Base-by-base conservation (phyloP, 2,888 invertebrate species). In the Torymus tubicola region DNA sequence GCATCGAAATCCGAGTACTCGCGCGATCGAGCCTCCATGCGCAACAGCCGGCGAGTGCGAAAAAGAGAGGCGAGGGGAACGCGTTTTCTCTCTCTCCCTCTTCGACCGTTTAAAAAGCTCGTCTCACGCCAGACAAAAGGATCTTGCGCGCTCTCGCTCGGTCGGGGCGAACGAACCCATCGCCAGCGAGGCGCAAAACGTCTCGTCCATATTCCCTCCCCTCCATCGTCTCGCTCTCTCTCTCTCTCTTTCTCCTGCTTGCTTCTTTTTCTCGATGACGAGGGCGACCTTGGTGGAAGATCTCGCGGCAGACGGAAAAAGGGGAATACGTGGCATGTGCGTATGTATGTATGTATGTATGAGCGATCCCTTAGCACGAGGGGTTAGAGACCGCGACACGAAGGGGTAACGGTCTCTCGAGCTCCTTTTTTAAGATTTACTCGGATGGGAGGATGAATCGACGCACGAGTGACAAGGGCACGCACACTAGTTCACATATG, bases 161-260 rank as follows among this genome's bases (percentile, higher is more conserved):
- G 18, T 2, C 71, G 76, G 53, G 77, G 76, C 80, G 80, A 77
- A 77, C 72, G 76, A 76, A 77, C 80, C 68, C 80, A 73, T 79
- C 70, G 69, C 18, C 74, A 31, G 31, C 65, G 61, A 60, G 52
- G 55, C 76, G 67, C 60, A 68, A 69, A 68, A 68, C 76, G 70
- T 65, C 71, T 60, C 68, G 61, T 60, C 18, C 64, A 14, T 58
- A 70, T 50, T 21, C 75, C 13, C 65, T 74, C 57, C 24, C 53
- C 57, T 53, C 16, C 52, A 5, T 31, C 31, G 31, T 5, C 31
- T 31, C 31, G 31, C 50, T 42, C 67, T 67, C 61, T 68, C 68
- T 55, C 60, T 42, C 52, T 52, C 31, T 64, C 16, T 68, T 57
- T 57, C 70, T 50, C 64, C 21, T 57, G 14, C 14, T 13, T 21